Evolutionary conservation across 2,797 vertebrate genomes (phyloP).

Genomic region (Myotis pilosus): DNA sequence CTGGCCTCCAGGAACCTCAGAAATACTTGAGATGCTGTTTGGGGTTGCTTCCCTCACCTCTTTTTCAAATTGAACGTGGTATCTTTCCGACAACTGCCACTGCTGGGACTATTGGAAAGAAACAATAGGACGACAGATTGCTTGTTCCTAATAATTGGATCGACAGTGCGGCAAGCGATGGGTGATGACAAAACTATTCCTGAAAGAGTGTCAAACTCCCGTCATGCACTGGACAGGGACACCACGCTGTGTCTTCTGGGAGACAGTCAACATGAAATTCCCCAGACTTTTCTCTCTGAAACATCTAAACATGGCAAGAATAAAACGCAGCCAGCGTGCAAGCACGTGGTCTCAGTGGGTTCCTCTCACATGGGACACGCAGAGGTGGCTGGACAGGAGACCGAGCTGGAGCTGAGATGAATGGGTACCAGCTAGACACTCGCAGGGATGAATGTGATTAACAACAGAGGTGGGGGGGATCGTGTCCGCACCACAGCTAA

Average conservation of each 20-base stretch:
- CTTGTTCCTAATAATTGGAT: slow-evolving; percentile 84
- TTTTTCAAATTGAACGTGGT: slow-evolving; percentile 61
- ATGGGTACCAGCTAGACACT: background rate
- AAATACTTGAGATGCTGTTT: slow-evolving; percentile 55
- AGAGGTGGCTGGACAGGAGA: background rate
- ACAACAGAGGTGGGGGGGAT: background rate
- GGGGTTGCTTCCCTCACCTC: accelerated
- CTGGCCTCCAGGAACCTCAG: slow-evolving; percentile 43
- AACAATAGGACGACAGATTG: slow-evolving; percentile 84
- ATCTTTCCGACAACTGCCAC: slow-evolving; percentile 77
- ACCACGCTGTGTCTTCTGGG: slow-evolving; percentile 71
- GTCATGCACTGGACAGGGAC: slow-evolving; percentile 77
- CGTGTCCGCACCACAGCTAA: accelerated
- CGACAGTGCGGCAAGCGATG: slow-evolving; percentile 77
- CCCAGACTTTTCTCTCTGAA: background rate
- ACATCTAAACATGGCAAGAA: background rate
- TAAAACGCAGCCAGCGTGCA: background rate
- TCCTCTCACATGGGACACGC: background rate
- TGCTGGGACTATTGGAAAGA: slow-evolving; percentile 78
- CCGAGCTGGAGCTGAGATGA: background rate
- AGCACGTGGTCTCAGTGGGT: accelerated
- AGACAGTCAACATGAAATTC: slow-evolving; percentile 67
- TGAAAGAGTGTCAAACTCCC: slow-evolving; percentile 80
- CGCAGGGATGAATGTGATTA: background rate
- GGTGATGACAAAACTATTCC: slow-evolving; percentile 81